A percentile compares a stretch with the other conserved stretches of the same genome.
phyloP scores from a whole-genome alignment of 2,113 vertebrate genomes.

The Aegithalos caudatus region DNA sequence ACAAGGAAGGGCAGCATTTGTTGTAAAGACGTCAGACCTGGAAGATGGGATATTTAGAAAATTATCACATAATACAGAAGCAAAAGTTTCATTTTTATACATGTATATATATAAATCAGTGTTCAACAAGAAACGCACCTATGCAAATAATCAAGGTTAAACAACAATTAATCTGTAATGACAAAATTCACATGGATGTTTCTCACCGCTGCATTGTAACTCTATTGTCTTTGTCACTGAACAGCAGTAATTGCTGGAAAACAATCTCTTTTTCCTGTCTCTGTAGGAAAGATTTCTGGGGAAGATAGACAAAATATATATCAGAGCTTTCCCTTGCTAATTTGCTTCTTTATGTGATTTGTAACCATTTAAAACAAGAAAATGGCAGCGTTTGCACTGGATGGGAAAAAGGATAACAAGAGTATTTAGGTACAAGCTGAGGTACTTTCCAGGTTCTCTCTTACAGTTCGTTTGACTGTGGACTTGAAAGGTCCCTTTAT shows the following conservation, averaged over 20 bases:
- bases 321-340: background rate
- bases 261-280: background rate
- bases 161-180: background rate
- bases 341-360: constrained; percentile 1
- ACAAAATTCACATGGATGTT: background rate
- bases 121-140: background rate
- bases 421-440: background rate
- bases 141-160: background rate
- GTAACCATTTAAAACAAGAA: background rate
- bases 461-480: background rate
- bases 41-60: background rate
- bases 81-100: background rate
- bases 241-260: background rate
- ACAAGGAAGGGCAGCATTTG: background rate
- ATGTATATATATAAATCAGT: background rate
- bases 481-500: background rate
- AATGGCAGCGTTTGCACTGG: background rate
- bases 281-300: background rate
- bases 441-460: background rate
- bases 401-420: background rate
- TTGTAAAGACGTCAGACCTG: background rate
- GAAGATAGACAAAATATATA: background rate
- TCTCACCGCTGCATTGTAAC: background rate
- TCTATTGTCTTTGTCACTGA: background rate
- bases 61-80: background rate